Base-by-base conservation (phyloP, 2,113 vertebrate genomes). In the Labrus mixtus region DNA sequence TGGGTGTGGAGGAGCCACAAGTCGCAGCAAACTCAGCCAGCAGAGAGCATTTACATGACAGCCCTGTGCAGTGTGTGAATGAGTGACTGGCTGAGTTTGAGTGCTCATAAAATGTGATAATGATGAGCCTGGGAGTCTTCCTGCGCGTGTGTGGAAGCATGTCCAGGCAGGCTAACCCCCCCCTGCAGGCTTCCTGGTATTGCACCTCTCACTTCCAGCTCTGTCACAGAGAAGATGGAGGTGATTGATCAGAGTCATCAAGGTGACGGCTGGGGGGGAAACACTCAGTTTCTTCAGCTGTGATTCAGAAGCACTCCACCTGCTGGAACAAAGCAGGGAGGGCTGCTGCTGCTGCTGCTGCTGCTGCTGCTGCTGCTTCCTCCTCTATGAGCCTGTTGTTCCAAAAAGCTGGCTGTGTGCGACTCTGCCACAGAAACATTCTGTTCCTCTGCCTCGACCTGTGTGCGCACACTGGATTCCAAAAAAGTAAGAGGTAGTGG, bases 341-440 rank as follows among this genome's bases (percentile, higher is more conserved):
- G 33, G 48, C 79, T 82, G 57, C 73, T 22, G 54, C 48, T n/a
- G 7, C 19, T 39, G 15, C 29, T 22, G 10, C 20, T 23, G 12
- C n/a, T n/a, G n/a, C 8, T 73, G 45, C 45, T 46, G 45, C 45
- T 46, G 45, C 45, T 16, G 45, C 45, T 48, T 76, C 55, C 66
- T 68, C 56, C 63, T 88, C 85, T 85, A 68, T 83, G 85, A 87
- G 87, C 73, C 80, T 87, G 91, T 91, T 89, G 86, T 90, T 90
- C 86, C 69, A 45, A n/a, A 45, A n/a, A 62, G 76, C 76, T 75
- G 10, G 37, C 79, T 62, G 76, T 64, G 83, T 62, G 78, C 60
- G 83, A 72, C 85, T 73, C 78, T 88, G 91, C 93, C 92, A 94
- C 91, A 90, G 92, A 95, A 95, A 97, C 95, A 97, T 96, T 97